Evolutionary conservation across 2,113 vertebrate genomes (phyloP).

Genomic region (Gyps fulvus): DNA sequence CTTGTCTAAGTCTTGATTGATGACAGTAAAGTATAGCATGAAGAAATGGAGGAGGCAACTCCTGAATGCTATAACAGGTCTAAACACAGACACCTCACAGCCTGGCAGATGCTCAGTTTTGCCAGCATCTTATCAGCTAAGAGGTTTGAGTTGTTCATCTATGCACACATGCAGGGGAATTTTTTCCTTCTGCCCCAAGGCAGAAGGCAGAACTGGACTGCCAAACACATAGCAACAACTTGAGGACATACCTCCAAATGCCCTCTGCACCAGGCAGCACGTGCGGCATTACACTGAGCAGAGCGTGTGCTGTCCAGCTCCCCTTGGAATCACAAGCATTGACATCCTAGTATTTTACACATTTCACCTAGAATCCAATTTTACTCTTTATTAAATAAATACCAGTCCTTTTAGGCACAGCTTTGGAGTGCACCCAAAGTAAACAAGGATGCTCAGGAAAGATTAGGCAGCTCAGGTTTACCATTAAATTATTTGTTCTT

Average conservation of each 20-base stretch:
- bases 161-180: background rate
- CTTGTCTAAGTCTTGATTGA: background rate
- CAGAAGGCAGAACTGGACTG: background rate
- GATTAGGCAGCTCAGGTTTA: background rate
- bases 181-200: background rate
- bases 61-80: background rate
- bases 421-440: background rate
- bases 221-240: background rate
- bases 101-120: background rate
- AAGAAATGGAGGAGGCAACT: background rate
- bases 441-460: background rate
- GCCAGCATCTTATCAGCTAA: background rate
- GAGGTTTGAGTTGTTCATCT: background rate
- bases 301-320: background rate
- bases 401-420: background rate
- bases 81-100: background rate
- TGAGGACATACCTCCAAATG: background rate
- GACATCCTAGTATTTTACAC: background rate
- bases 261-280: background rate
- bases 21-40: background rate
- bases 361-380: background rate
- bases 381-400: background rate
- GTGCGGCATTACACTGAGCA: background rate
- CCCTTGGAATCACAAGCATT: background rate
- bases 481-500: background rate